Conservation (phyloP, 2,113 vertebrate species). For the Pelodiscus sinensis region DNA sequence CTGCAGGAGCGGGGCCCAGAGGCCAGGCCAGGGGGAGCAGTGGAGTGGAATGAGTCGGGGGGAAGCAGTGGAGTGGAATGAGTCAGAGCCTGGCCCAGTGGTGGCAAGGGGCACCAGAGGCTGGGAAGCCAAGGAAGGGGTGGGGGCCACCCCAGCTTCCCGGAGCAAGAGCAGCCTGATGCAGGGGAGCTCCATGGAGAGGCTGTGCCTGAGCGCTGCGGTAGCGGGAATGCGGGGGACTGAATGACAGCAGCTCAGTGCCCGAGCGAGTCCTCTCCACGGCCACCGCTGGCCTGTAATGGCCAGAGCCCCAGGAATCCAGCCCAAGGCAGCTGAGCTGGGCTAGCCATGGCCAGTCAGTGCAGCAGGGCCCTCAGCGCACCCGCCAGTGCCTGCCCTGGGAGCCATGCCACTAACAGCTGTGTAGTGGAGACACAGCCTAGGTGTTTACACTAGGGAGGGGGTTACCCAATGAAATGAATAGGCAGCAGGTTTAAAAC, state of each 20-base stretch:
- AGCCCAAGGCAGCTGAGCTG: too few relatives aligned
- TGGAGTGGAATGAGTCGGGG: too few relatives aligned
- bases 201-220: background rate
- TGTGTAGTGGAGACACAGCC: too few relatives aligned
- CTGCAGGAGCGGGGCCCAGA: background rate
- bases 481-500: too few relatives aligned
- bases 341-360: too few relatives aligned
- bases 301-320: too few relatives aligned
- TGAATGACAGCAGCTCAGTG: background rate
- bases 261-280: background rate
- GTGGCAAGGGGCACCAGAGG: background rate
- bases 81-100: background rate
- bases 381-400: too few relatives aligned
- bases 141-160: background rate
- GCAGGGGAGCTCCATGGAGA: background rate
- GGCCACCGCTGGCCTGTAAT: fast-evolving
- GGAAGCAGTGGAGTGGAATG: background rate
- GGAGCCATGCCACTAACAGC: too few relatives aligned
- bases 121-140: background rate
- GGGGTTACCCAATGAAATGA: too few relatives aligned
- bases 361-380: too few relatives aligned
- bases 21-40: background rate
- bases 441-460: too few relatives aligned
- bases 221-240: background rate
- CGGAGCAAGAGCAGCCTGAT: background rate